These are phyloP conservation scores for Lycaon pictus DNA, from an alignment of 2,113 vertebrate species.

Conservation along the genomic window DNA sequence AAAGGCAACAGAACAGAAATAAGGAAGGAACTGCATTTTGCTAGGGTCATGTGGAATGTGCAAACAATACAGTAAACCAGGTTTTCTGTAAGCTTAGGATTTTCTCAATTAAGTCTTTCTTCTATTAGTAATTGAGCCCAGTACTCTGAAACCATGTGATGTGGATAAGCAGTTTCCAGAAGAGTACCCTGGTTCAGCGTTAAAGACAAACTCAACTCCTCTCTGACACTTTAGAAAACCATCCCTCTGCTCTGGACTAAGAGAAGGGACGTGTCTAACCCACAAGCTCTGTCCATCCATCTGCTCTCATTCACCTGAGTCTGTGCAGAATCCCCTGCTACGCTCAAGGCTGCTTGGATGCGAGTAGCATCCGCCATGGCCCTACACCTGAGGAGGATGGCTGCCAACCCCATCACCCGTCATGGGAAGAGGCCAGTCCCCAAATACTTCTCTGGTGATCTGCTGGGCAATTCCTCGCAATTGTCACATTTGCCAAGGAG, in stretches of 20 bases:
- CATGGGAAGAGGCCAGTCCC: neutral
- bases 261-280: constrained; percentile 28
- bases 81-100: constrained; percentile 59
- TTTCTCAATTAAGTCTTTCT: constrained; percentile 60
- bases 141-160: constrained; percentile 55
- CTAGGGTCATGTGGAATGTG: constrained; percentile 69
- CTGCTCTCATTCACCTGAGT: neutral
- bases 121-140: constrained; percentile 49
- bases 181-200: constrained; percentile 31
- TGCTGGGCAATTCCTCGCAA: constrained; percentile 6
- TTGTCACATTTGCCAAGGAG: constrained; percentile 27
- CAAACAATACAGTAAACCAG: constrained; percentile 60
- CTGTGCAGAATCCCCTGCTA: neutral
- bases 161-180: constrained; percentile 35
- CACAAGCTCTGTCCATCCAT: neutral
- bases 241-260: constrained; percentile 24
- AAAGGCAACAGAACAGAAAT: constrained; percentile 68
- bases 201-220: neutral
- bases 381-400: neutral
- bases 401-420: neutral
- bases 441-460: neutral
- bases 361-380: neutral
- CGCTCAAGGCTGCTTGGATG: neutral
- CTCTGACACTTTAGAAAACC: constrained; percentile 35
- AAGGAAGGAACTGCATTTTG: constrained; percentile 59